Base-by-base conservation (phyloP, 2,888 invertebrate species). In the Drosophila anceps region DNA sequence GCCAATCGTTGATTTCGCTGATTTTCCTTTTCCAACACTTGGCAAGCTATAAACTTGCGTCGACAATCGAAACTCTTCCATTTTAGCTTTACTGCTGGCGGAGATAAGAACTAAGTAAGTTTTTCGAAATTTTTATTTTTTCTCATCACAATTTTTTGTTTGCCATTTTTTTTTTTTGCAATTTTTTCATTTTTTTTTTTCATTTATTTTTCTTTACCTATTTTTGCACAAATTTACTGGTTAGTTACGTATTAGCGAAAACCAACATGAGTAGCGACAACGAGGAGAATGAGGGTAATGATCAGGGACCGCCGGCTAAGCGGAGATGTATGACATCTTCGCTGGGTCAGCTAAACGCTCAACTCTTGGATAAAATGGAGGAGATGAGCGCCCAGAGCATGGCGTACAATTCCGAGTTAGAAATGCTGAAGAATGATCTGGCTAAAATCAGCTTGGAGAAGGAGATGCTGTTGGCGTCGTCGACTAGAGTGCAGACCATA, bases 331-430 rank as follows among this genome's bases (percentile, higher is more conserved):
- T 6, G 12, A 6, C 18, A 6, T 2, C 20, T 10, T 4, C 10
- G 18, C 1, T 4, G 12, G 1, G 1, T 6, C 18, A 12, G 10
- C 41, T 8, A 15, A n/a, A 1, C 8, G 0, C n/a, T n/a, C n/a
- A n/a, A n/a, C n/a, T n/a, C n/a, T n/a, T 7, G n/a, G 39, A 15
- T 1, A 0, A 2, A 2, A 6, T 43, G 13, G 7, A 7, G 2
- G 0, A 43, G 2, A 0, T 20, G 12, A 2, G 0, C 2, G 0
- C 1, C 0, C 15, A 27, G 9, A 9, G 5, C 10, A 1, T 2
- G 4, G 6, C 5, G 0, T 48, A 10, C 0, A 0, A 1, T 0
- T n/a, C n/a, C n/a, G n/a, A 46, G 27, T 0, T 46, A 9, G 15
- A 27, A 1, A 0, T 0, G 0, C 0, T 46, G 27, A 27, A n/a